Conservation (phyloP, 2,888 invertebrate species). For the Matsumyia berberina region DNA sequence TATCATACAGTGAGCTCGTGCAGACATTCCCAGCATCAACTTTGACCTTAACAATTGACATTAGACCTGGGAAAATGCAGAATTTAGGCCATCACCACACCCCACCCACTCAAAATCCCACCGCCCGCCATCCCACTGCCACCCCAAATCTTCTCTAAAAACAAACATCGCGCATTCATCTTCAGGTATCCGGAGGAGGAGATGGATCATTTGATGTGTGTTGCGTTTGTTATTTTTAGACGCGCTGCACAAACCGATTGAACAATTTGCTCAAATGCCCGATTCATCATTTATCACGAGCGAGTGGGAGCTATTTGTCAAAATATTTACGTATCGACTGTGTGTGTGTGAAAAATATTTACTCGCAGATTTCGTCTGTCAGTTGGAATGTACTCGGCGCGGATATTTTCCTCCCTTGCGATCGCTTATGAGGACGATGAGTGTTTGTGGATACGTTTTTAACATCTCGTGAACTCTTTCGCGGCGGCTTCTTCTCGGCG, state of each 20-base stretch:
- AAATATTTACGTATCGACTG: constrained; percentile 75
- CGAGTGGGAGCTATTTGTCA: constrained; percentile 75
- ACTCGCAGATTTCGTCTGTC: constrained; percentile 72
- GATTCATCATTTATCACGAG: constrained; percentile 73
- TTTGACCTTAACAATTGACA: constrained; percentile 35
- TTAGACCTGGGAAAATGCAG: neutral
- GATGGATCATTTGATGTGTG: constrained; percentile 54
- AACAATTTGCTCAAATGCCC: constrained; percentile 74
- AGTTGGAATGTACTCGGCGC: constrained; percentile 62
- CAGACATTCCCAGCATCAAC: constrained; percentile 21
- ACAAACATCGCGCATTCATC: constrained; percentile 50
- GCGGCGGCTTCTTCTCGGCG: constrained; percentile 17
- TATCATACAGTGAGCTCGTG: too few relatives aligned
- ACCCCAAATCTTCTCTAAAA: neutral
- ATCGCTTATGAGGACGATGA: constrained; percentile 74
- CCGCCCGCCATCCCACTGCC: neutral
- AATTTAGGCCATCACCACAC: constrained; percentile 30
- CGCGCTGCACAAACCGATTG: constrained; percentile 63
- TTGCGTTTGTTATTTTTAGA: constrained; percentile 73
- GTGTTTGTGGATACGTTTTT: constrained; percentile 72
- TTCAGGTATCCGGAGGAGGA: constrained; percentile 50
- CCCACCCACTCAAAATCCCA: neutral
- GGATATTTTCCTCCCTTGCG: constrained; percentile 69
- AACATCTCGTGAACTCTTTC: constrained; percentile 62
- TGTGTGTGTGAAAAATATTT: constrained; percentile 73